phyloP scores from a whole-genome alignment of 2,888 invertebrate genomes.

The Nesidiocoris tenuis region DNA sequence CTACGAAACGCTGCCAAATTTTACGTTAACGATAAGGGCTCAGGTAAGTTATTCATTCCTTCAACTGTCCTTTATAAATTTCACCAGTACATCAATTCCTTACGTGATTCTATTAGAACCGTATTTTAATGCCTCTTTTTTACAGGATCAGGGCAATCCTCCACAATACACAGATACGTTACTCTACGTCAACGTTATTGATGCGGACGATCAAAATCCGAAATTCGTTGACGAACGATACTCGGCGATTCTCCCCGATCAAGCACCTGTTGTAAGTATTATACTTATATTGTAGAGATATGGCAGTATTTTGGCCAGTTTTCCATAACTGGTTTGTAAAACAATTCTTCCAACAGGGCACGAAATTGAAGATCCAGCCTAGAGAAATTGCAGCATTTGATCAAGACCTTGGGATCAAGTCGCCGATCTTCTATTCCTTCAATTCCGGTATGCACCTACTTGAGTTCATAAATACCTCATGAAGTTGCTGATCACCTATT shows the following conservation, averaged over 20 bases:
- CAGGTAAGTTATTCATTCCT: constrained; percentile 56
- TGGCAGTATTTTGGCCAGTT: too few relatives aligned
- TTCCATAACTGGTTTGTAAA: too few relatives aligned
- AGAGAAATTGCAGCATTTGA: constrained; percentile 74
- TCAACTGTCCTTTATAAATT: too few relatives aligned
- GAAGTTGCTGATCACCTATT: too few relatives aligned
- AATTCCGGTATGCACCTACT: constrained; percentile 56
- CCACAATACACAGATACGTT: constrained; percentile 73
- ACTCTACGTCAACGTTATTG: constrained; percentile 75
- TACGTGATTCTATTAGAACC: too few relatives aligned
- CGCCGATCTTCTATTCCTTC: constrained; percentile 69
- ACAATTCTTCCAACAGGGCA: too few relatives aligned
- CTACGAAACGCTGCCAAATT: constrained; percentile 75
- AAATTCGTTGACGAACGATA: constrained; percentile 75
- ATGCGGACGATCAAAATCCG: constrained; percentile 91
- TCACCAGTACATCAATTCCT: too few relatives aligned
- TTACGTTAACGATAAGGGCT: constrained; percentile 69
- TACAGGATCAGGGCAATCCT: constrained; percentile 80
- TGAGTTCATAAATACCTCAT: constrained; percentile 22
- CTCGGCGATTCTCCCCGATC: constrained; percentile 66
- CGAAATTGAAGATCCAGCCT: constrained; percentile 67
- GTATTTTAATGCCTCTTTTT: too few relatives aligned
- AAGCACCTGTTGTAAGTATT: constrained; percentile 54
- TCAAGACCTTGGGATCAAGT: constrained; percentile 76
- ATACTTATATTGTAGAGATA: too few relatives aligned